These are phyloP conservation scores for Bedellia somnulentella DNA, from an alignment of 2,888 invertebrate species.

Conservation along the genomic window DNA sequence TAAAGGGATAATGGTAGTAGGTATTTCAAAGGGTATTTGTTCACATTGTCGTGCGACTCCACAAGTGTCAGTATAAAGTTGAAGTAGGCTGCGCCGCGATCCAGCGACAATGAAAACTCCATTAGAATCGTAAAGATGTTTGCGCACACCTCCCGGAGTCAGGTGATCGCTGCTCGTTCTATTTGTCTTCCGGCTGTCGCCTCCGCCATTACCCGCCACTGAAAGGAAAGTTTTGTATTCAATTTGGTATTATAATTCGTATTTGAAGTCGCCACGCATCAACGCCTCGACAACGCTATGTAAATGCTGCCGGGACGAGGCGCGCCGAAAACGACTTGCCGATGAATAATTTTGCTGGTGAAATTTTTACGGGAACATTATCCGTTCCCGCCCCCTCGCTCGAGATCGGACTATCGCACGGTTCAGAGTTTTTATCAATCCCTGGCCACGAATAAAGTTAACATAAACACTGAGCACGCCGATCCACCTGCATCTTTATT, in stretches of 20 bases:
- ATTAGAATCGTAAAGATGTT: slow-evolving; percentile 61
- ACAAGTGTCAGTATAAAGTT: too few relatives aligned
- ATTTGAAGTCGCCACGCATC: slow-evolving; percentile 62
- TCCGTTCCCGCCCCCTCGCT: too few relatives aligned
- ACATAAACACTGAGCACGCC: slow-evolving; percentile 1
- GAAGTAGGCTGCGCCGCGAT: too few relatives aligned
- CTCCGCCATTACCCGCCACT: slow-evolving; percentile 60
- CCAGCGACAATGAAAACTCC: slow-evolving; percentile 49
- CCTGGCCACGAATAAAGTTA: slow-evolving; percentile 3
- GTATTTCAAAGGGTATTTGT: too few relatives aligned
- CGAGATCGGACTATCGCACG: too few relatives aligned
- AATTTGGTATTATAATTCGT: slow-evolving; percentile 64
- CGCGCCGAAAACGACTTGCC: slow-evolving; percentile 32
- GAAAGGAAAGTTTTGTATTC: slow-evolving; percentile 65
- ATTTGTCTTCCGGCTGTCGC: slow-evolving; percentile 61
- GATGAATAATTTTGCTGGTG: slow-evolving; percentile 24
- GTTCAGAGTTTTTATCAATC: slow-evolving; percentile 1
- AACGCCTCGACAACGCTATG: slow-evolving; percentile 59
- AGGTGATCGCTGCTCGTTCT: slow-evolving; percentile 46
- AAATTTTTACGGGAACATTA: slow-evolving; percentile 17
- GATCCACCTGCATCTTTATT: slow-evolving; percentile 39
- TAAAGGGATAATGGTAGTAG: too few relatives aligned
- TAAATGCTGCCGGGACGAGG: slow-evolving; percentile 56
- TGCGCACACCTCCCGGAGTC: too few relatives aligned
- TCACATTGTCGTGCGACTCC: too few relatives aligned